Base-by-base conservation (phyloP, 2,797 vertebrate species). In the Phyllotis vaccarum region DNA sequence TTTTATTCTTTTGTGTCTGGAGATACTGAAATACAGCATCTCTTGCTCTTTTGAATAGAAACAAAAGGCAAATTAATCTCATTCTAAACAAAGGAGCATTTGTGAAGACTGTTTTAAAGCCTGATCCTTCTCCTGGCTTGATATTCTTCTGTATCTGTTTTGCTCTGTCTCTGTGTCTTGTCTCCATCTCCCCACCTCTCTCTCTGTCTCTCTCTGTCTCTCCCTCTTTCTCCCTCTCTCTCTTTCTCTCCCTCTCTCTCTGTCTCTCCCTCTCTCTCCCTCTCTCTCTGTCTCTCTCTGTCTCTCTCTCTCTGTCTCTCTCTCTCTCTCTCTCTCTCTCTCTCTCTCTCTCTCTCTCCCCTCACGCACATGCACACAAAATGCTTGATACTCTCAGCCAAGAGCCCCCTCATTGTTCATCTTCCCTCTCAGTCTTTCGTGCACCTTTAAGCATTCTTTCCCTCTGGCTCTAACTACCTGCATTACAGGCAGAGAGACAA, bases 31-130 rank as follows among this genome's bases (percentile, higher is more conserved):
- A 87, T 85, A 52, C 3, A 81, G 16, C 29, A 88, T 62, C 56
- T 78, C 49, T 24, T 83, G 12, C 37, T 78, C 37, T 78, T 78
- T 78, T 93, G 43, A 49, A 21, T 60, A 78, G 56, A 80, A 93
- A 82, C 22, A 79, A n/a, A 89, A 92, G 70, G 4, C 22, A 92
- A 90, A 21, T 62, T 24, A 79, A 49, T 83, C 2, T 93, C 17
- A 92, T 92, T 96, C 79, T 80, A 80, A 96, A 93, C 40, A 91
- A 95, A 93, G 82, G n/a, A 90, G 34, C 21, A 56, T 88, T 88
- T 90, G 70, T 19, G 24, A 54, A 54, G 60, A 49, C 22, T 1
- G 52, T n/a, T 81, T 97, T 40, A 60, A 88, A 78, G 74, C 24
- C 76, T 81, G 14, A 8, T 81, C 8, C 60, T 22, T 91, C 72